A percentile compares a stretch with the other conserved stretches of the same genome.
phyloP scores from a whole-genome alignment of 2,797 vertebrate genomes.

The Serranus cabrilla region DNA sequence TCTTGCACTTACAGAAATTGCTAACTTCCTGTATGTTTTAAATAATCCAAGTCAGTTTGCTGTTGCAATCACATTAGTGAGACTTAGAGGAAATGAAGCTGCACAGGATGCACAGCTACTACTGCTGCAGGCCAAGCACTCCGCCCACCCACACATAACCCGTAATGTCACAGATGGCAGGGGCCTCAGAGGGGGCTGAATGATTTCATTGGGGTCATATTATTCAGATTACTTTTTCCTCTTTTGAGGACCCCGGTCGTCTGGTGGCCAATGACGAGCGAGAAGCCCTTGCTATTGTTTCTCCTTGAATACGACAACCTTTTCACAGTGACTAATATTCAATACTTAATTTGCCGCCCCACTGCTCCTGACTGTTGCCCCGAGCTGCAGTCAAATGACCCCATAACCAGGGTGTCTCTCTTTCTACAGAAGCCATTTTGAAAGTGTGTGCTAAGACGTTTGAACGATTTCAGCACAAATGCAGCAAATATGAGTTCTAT shows the following conservation, averaged over 20 bases:
- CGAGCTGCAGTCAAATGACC: constrained; percentile 63
- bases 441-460: constrained; percentile 41
- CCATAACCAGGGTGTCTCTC: constrained; percentile 45
- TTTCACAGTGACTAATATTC: constrained; percentile 74
- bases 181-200: constrained; percentile 61
- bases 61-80: constrained; percentile 55
- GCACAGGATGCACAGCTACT: constrained; percentile 56
- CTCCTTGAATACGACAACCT: constrained; percentile 65
- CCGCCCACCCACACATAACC: constrained; percentile 70
- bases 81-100: constrained; percentile 63
- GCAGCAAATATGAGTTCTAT: constrained; percentile 13
- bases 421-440: constrained; percentile 69
- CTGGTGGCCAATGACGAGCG: constrained; percentile 48
- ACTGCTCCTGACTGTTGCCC: constrained; percentile 72
- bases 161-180: constrained; percentile 76
- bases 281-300: constrained; percentile 47
- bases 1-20: constrained; percentile 8
- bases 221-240: constrained; percentile 55
- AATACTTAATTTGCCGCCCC: constrained; percentile 81
- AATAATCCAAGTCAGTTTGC: constrained; percentile 21
- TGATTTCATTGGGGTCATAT: constrained; percentile 68
- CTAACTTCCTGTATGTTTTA: constrained; percentile 27
- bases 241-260: constrained; percentile 50
- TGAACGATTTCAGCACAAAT: constrained; percentile 16
- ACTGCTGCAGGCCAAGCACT: constrained; percentile 73